Evolutionary conservation across 1,140 invertebrate genomes (phyloP).

Genomic region (Diorhabda carinulata): DNA sequence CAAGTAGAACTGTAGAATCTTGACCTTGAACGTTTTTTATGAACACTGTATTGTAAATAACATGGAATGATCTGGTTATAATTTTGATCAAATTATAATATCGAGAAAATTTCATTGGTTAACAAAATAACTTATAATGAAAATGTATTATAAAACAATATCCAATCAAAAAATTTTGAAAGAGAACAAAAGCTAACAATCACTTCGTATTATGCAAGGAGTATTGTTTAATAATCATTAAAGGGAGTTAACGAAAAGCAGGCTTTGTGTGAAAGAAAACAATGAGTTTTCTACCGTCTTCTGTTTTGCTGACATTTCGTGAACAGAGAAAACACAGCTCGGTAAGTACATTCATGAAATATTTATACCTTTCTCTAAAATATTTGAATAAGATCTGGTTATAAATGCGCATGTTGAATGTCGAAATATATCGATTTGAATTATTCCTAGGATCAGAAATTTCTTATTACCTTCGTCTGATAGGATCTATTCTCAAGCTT

Average conservation of each 20-base stretch:
- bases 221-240: not conserved
- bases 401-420: slow-evolving; percentile 2
- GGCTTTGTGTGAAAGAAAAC: not conserved
- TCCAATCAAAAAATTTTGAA: not conserved
- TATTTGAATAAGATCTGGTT: slow-evolving; percentile 2
- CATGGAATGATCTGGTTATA: too few relatives aligned
- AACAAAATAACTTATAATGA: too few relatives aligned
- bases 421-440: not conserved
- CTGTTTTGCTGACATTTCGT: not conserved
- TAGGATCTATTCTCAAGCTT: too few relatives aligned
- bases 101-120: too few relatives aligned
- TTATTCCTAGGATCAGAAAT: not conserved
- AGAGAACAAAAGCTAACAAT: not conserved
- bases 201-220: not conserved
- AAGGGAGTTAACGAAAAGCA: not conserved
- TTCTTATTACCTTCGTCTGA: too few relatives aligned
- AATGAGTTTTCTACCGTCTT: not conserved
- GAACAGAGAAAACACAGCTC: not conserved
- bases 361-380: not conserved
- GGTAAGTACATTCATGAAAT: slow-evolving; percentile 1
- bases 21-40: too few relatives aligned
- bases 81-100: too few relatives aligned
- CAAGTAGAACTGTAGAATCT: too few relatives aligned
- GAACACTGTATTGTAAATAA: too few relatives aligned
- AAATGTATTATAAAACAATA: too few relatives aligned